phyloP scores from a whole-genome alignment of 2,888 invertebrate species.

The Stenurella melanura region DNA sequence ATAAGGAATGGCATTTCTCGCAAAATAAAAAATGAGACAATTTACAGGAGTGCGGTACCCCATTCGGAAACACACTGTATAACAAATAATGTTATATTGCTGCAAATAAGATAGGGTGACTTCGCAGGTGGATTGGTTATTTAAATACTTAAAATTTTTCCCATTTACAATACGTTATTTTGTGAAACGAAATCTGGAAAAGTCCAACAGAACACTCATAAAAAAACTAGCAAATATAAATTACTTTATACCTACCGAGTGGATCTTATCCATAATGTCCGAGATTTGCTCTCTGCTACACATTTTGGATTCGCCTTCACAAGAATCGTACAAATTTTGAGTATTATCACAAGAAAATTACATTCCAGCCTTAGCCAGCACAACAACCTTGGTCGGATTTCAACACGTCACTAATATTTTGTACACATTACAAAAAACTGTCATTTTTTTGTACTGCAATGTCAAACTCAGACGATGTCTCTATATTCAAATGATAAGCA shows the following conservation, averaged over 20 bases:
- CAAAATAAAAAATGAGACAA: too few relatives aligned
- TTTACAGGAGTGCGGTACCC: too few relatives aligned
- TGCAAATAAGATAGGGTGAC: too few relatives aligned
- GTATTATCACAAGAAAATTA: constrained; percentile 27
- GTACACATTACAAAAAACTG: constrained; percentile 23
- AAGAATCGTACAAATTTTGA: not conserved
- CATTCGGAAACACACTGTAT: too few relatives aligned
- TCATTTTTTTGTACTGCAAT: constrained; percentile 15
- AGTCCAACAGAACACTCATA: too few relatives aligned
- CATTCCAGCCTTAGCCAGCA: constrained; percentile 15
- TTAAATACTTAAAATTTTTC: too few relatives aligned
- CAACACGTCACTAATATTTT: constrained; percentile 16
- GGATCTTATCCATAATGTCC: constrained; percentile 84
- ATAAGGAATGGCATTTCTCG: too few relatives aligned
- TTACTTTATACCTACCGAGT: constrained; percentile 78
- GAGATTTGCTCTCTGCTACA: constrained; percentile 83
- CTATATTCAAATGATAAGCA: constrained; percentile 19
- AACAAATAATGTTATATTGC: too few relatives aligned
- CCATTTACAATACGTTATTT: too few relatives aligned
- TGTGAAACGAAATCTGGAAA: too few relatives aligned
- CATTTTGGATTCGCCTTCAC: constrained; percentile 70
- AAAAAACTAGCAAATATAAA: too few relatives aligned
- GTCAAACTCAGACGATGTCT: not conserved
- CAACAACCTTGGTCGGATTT: not conserved
- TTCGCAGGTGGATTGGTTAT: too few relatives aligned